Evolutionary conservation across 2,113 vertebrate species (phyloP), one percentile per base, ranked within the genome.

Genomic region (Lynx canadensis): DNA sequence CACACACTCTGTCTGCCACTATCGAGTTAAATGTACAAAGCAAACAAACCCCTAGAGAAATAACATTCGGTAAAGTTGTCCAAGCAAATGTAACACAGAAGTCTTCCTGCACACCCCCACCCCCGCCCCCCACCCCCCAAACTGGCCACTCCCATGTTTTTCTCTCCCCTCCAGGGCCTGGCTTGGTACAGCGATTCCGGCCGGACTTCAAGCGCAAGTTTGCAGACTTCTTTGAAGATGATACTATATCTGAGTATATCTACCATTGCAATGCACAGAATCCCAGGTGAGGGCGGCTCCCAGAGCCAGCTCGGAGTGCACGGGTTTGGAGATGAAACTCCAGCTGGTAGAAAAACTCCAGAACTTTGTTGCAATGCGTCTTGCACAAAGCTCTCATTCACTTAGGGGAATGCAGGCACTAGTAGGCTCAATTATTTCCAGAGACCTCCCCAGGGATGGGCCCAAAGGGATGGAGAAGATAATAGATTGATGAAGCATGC

Each of bases 211-310:
- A 99, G 98, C 98, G 98, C 66, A 99, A 99, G 95, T 99, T 99
- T 95, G 99, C 99, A 84, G 99, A 99, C 92, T 98, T 99, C 95
- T 99, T 99, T 98, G 99, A 99, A 19, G 99, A 99, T 4, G 99
- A 99, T 95, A 99, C 99, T 0, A 99, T 99, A 98, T 99, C 99
- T 0, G 99, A 99, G 94, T 99, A 99, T 95, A 99, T 99, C 97
- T 99, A 99, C 98, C 99, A 99, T 98, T 99, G 99, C 93, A 99
- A 99, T 1, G 99, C 99, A 3, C 99, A 99, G 98, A 99, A 98
- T 5, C 99, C 99, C 13, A 99, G 99, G 99, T 99, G 96, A 84
- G 97, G 3, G 33, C 1, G 0, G 14, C 18, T 12, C n/a, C 57
- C 3, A 0, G n/a, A 11, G 73, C 57, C 45, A 10, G 38, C 57